phyloP scores from a whole-genome alignment of 2,113 vertebrate genomes.

The Numida meleagris region DNA sequence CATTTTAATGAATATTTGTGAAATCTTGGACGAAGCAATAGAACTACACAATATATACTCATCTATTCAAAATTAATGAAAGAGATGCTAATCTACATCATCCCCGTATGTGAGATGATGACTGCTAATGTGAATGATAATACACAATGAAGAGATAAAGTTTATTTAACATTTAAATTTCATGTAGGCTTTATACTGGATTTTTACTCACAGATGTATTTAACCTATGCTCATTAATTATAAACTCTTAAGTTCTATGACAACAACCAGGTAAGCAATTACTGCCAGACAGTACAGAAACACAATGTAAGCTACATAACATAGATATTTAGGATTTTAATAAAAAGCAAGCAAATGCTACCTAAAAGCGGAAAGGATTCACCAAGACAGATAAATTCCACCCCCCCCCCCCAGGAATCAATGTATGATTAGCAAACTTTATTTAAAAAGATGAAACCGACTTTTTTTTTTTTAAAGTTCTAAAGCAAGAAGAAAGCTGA shows the following conservation, averaged over 20 bases:
- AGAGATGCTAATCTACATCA: slow-evolving; percentile 46
- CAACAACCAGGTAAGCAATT: not conserved
- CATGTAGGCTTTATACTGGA: not conserved
- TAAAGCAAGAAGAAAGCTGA: not conserved
- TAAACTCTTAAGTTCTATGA: not conserved
- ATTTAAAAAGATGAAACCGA: not conserved
- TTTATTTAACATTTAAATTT: slow-evolving; percentile 7
- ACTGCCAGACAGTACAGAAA: not conserved
- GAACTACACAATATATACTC: slow-evolving; percentile 54
- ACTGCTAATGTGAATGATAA: slow-evolving; percentile 20
- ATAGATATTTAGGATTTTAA: not conserved
- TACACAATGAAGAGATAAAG: not conserved
- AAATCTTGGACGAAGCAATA: slow-evolving; percentile 58
- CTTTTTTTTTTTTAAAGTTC: not conserved
- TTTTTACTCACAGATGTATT: not conserved
- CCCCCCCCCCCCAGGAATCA: no score
- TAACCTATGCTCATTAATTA: not conserved
- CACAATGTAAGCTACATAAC: not conserved
- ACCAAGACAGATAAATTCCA: not conserved
- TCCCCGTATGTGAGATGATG: not conserved
- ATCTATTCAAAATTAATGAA: slow-evolving; percentile 62
- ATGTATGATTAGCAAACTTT: not conserved
- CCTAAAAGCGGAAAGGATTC: not conserved
- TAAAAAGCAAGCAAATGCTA: not conserved
- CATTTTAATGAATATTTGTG: slow-evolving; percentile 71